phyloP scores from a whole-genome alignment of 2,888 invertebrate species.

The Hermaeophaga mercurialis region DNA sequence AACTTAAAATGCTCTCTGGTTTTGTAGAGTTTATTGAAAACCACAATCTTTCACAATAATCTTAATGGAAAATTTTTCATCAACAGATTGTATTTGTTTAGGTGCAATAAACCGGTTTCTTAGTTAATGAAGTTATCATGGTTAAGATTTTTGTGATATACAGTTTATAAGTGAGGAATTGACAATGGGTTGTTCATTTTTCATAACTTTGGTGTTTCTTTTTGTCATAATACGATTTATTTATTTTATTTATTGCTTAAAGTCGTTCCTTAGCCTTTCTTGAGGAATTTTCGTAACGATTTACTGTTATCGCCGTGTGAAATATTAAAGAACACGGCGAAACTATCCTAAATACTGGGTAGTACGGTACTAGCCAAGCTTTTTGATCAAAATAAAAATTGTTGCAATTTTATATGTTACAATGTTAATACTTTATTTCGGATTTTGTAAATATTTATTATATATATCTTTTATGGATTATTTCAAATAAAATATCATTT shows the following conservation, averaged over 20 bases:
- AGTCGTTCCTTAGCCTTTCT: constrained; percentile 12
- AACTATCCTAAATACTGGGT: neutral
- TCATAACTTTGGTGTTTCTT: constrained; percentile 17
- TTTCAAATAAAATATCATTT: constrained; percentile 27
- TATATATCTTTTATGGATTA: constrained; percentile 19
- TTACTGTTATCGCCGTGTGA: neutral
- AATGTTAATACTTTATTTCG: constrained; percentile 26
- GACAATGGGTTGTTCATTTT: constrained; percentile 17
- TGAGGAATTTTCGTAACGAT: constrained; percentile 5
- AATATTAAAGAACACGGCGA: neutral
- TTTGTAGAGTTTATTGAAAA: neutral
- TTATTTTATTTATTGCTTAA: constrained; percentile 14
- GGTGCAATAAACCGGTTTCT: no score
- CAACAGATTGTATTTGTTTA: no score
- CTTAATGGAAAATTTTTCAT: no score
- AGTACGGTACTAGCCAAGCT: constrained; percentile 17
- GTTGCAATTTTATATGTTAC: constrained; percentile 27
- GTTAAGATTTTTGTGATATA: constrained; percentile 1
- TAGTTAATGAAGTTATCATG: no score
- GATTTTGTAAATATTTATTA: constrained; percentile 36
- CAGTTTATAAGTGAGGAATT: neutral
- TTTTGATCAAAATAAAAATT: constrained; percentile 27
- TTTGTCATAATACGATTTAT: constrained; percentile 16
- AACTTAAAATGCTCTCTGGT: neutral
- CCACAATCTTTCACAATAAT: neutral